A percentile compares a stretch with the other conserved stretches of the same genome.
Conservation (phyloP, 23 tunicate genomes). For the Clavelina lepadiformis region DNA sequence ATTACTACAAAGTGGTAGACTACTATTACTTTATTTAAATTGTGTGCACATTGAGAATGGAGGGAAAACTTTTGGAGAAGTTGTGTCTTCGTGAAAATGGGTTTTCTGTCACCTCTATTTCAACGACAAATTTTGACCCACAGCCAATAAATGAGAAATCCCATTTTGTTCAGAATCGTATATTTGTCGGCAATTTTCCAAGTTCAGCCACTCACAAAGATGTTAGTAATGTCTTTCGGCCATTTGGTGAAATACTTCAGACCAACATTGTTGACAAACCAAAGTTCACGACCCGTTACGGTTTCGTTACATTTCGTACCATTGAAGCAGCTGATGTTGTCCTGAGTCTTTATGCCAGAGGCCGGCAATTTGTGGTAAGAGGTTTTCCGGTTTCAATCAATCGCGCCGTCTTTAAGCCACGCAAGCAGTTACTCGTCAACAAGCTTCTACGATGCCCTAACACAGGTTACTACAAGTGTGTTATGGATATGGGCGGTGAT, state of each 20-base stretch:
- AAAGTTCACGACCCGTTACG: conserved; percentile 13
- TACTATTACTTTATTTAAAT: too few species aligned
- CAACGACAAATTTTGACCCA: conserved; percentile 47
- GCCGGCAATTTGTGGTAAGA: conserved; percentile 19
- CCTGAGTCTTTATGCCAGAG: conserved; percentile 12
- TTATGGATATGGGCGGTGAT: conserved; percentile 9
- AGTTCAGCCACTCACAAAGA: conserved; percentile 25
- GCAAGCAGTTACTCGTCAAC: conserved; percentile 1
- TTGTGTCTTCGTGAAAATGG: conserved; percentile 31
- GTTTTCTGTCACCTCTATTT: conserved; percentile 41
- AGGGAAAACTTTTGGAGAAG: conserved; percentile 6
- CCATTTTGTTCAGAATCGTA: conserved; percentile 53
- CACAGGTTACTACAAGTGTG: not conserved
- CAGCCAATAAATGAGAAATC: conserved; percentile 46
- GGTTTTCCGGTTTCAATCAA: conserved; percentile 20
- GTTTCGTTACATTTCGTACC: conserved; percentile 47
- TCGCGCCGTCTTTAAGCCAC: conserved; percentile 42
- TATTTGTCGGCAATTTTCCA: conserved; percentile 56
- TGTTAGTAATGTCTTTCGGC: conserved; percentile 23
- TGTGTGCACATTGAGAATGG: conserved; percentile 12
- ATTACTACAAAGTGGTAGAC: too few species aligned
- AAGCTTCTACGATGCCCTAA: not conserved
- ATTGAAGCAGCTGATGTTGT: conserved; percentile 36
- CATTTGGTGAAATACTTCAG: conserved; percentile 48
- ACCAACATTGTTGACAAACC: conserved; percentile 31